Evolutionary conservation across 2,888 invertebrate genomes (phyloP), one percentile per base, ranked within the genome.

Genomic region (Lasioglossum villosulum): DNA sequence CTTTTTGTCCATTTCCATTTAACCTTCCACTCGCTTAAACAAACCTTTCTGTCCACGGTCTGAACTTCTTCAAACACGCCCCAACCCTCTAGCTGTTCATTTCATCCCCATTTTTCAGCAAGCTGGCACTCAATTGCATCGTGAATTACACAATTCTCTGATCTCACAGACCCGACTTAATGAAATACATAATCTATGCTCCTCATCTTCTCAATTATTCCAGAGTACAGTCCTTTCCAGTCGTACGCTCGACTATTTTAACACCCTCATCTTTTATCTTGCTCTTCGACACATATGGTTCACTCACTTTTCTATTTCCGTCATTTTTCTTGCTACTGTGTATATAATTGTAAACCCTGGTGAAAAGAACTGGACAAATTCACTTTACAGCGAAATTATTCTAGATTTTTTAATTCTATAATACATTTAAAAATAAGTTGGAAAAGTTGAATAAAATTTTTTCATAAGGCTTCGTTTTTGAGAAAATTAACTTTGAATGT

Each of bases 101-200:
- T 76, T 68, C 66, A 34, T 45, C 76, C 27, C 37, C 45, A 42
- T 45, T 59, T 59, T 16, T 37, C 45, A 8, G 76, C 37, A 71
- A 80, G 70, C 56, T 71, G 37, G 39, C 76, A 34, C 71, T 34
- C 56, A n/a, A 34, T 34, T 70, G 56, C 56, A 45, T 23, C 34
- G 34, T 71, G 27, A 42, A 76, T 71, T 59, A 59, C 27, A n/a
- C 14, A 37, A 42, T 30, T 45, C 39, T 30, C 56, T 42, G 16
- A 39, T 68, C 63, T 59, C 16, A 34, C 45, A 66, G 30, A 8
- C 27, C 42, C 30, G 42, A 34, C 56, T 34, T 63, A 63, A 59
- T 73, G 34, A 59, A 79, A 42, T 76, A 76, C 63, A 76, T 76
- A 48, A 76, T 76, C 76, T 48, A 68, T 37, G 42, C 48, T 30